Percentiles rank a stretch among this genome's conserved stretches.
Conservation (phyloP, 2,113 vertebrate species). For the Zosterops japonicus region DNA sequence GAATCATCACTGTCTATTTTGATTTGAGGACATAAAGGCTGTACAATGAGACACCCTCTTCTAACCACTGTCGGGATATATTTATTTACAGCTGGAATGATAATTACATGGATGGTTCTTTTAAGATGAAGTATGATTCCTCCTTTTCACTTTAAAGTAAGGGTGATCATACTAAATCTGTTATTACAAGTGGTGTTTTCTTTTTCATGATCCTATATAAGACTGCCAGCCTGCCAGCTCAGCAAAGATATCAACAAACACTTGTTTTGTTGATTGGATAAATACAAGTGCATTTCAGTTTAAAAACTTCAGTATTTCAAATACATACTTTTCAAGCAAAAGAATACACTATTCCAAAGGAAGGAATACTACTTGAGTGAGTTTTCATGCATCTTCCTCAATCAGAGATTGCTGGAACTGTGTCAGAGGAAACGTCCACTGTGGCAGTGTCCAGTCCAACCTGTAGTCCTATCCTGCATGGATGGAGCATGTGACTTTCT, state of each 20-base stretch:
- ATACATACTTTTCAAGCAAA: background rate
- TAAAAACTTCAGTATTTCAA: background rate
- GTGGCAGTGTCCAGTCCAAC: background rate
- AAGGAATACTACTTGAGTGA: background rate
- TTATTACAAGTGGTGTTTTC: conserved; percentile 73
- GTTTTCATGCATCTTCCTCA: background rate
- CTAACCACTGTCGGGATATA: conserved; percentile 65
- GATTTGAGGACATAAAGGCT: conserved; percentile 26
- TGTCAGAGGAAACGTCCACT: background rate
- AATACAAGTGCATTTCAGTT: conserved; percentile 15
- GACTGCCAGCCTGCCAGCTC: conserved; percentile 69
- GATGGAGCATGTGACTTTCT: background rate
- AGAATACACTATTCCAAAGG: background rate
- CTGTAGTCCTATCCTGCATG: background rate
- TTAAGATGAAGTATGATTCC: conserved; percentile 56
- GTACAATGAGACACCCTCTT: conserved; percentile 36
- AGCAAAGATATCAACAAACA: conserved; percentile 51
- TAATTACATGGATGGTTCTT: conserved; percentile 69
- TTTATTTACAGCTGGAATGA: conserved; percentile 74
- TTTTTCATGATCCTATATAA: conserved; percentile 17
- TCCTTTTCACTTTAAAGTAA: conserved; percentile 64
- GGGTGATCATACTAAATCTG: conserved; percentile 64
- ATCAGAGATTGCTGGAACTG: background rate
- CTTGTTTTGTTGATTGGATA: conserved; percentile 18
- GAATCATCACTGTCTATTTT: conserved; percentile 17